These are phyloP conservation scores for Tanytarsus gracilentus DNA, from an alignment of 2,888 invertebrate genomes.

Conservation along the genomic window DNA sequence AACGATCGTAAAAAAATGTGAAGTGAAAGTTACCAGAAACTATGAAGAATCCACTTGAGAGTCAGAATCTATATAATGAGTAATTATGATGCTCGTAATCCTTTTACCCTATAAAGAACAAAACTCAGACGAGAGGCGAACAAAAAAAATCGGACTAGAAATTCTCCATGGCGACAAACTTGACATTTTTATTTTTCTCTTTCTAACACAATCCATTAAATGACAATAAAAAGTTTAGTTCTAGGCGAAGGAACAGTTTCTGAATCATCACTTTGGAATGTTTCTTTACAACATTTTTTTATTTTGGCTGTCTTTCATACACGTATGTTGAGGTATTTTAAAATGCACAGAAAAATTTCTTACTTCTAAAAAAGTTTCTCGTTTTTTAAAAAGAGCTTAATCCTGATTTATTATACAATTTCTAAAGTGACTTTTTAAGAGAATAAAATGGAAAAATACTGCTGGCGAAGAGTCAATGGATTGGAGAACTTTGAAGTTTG, in stretches of 20 bases:
- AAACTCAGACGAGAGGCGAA: background rate
- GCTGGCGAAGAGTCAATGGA: background rate
- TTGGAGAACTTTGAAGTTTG: background rate
- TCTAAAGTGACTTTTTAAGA: too few relatives aligned
- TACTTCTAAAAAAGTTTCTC: background rate
- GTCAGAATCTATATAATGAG: too few relatives aligned
- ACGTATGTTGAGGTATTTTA: background rate
- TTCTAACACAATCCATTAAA: constrained; percentile 20
- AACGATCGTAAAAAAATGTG: background rate
- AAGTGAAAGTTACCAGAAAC: too few relatives aligned
- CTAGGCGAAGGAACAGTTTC: background rate
- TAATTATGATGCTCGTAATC: too few relatives aligned
- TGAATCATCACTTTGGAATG: constrained; percentile 20
- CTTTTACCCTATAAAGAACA: too few relatives aligned
- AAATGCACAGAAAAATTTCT: constrained; percentile 8
- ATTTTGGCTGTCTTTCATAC: background rate
- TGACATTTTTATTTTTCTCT: constrained; percentile 20
- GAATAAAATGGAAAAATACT: constrained; percentile 9
- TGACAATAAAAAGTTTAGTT: constrained; percentile 14
- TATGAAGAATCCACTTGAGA: too few relatives aligned
- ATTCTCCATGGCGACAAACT: constrained; percentile 18
- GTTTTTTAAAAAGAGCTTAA: constrained; percentile 6
- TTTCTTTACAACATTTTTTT: background rate
- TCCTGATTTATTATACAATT: constrained; percentile 21
- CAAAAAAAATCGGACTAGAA: constrained; percentile 13